Evolutionary conservation across 2,797 vertebrate genomes (phyloP), one percentile per base, ranked within the genome.

Genomic region (Tragelaphus eurycerus): DNA sequence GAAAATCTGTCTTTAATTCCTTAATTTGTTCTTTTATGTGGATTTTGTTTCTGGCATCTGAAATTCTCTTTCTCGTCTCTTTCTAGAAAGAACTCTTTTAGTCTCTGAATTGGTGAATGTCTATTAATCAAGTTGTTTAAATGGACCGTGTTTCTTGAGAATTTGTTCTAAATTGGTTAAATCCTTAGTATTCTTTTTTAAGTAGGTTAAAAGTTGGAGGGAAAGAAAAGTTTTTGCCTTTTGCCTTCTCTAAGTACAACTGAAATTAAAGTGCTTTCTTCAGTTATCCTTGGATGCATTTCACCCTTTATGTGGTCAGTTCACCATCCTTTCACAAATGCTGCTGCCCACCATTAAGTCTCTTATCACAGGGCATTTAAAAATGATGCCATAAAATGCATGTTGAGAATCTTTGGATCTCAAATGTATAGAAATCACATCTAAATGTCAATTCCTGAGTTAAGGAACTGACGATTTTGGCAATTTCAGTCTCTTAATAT

Each of bases 261-360:
- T 95, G 89, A 87, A 82, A 94, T 85, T 82, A 71, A 93, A 84
- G 59, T 83, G 81, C 85, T 93, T 90, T 87, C 27, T n/a, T 90
- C 21, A 52, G 34, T 84, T 95, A 31, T 16, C 87, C 79, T 64
- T 90, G 57, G 64, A 48, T 71, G 64, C 54, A 71, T 90, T 57
- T 84, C 31, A 31, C 76, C 52, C 43, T 92, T 1, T 48, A 9
- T 93, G 71, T 93, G 85, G 76, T 96, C 93, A 95, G 0, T 86
- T 87, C 60, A 16, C 55, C 67, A 52, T 94, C 43, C 59, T 91
- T 90, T 95, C 55, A 71, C 83, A 94, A 94, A 91, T 84, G 71
- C 97, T 98, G 97, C 95, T 98, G 95, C 97, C 96, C 96, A 93
- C 94, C 96, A 97, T 97, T 98, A 97, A 55, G 93, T 98, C 97